Percentiles rank a stretch among this genome's conserved stretches.
These are phyloP conservation scores for Amiota mariae DNA, from an alignment of 2,888 invertebrate species.

Conservation along the genomic window DNA sequence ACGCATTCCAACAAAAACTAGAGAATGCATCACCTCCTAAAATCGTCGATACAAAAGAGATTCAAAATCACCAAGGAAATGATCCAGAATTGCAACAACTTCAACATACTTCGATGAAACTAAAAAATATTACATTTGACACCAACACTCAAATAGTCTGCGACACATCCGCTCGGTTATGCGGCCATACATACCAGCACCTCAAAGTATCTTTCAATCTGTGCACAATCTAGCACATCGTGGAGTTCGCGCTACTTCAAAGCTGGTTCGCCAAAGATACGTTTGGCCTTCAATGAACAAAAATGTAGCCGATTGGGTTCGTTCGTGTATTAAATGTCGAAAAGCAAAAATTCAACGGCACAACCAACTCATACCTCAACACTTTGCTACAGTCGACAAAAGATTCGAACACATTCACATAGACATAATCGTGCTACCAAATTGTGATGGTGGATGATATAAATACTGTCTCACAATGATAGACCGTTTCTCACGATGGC, in stretches of 20 bases:
- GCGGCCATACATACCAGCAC: constrained; percentile 4
- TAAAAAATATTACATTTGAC: background rate
- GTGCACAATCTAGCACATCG: constrained; percentile 1
- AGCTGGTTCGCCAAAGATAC: background rate
- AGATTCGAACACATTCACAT: constrained; percentile 1
- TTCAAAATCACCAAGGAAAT: too few species aligned
- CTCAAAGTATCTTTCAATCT: background rate
- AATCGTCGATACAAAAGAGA: too few species aligned
- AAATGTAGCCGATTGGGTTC: too few species aligned
- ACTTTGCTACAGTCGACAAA: background rate
- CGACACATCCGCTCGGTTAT: too few species aligned
- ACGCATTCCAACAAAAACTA: too few species aligned
- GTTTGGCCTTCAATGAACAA: too few species aligned
- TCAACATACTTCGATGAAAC: background rate
- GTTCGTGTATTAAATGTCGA: background rate
- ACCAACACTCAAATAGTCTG: too few species aligned
- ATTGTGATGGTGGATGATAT: background rate
- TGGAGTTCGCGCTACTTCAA: constrained; percentile 4
- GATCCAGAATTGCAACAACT: background rate
- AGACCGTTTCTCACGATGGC: background rate
- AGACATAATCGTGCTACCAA: constrained; percentile 1
- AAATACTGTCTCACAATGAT: background rate
- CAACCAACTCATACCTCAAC: constrained; percentile 1
- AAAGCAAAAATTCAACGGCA: background rate
- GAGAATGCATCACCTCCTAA: too few species aligned